Evolutionary conservation across 1,140 invertebrate genomes (phyloP).

Genomic region (Leptonema lineaticorne): DNA sequence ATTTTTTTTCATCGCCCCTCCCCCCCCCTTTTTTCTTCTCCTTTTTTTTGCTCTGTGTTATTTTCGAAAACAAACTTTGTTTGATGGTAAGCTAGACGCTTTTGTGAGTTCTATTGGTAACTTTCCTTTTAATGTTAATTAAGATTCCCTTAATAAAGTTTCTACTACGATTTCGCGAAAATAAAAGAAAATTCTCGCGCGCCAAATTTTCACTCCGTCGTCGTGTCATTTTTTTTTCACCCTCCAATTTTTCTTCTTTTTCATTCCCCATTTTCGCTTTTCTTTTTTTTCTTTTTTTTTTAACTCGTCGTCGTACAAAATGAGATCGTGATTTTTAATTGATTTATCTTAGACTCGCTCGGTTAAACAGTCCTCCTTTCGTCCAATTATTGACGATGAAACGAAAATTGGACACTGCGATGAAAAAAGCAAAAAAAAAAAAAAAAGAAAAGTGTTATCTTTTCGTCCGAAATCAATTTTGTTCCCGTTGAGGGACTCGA

Average conservation of each 20-base stretch:
- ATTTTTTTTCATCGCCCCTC: too few species aligned
- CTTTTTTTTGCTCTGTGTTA: too few species aligned
- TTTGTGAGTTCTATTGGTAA: conserved; percentile 5
- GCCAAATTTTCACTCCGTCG: too few species aligned
- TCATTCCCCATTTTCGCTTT: neutral
- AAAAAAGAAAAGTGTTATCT: neutral
- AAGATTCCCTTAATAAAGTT: conserved; percentile 18
- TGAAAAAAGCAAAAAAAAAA: too few species aligned
- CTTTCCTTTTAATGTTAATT: conserved; percentile 22
- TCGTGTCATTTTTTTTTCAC: too few species aligned
- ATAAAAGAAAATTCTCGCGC: neutral
- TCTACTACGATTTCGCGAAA: neutral
- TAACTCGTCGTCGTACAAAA: too few species aligned
- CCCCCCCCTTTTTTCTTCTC: too few species aligned
- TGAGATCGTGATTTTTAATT: neutral
- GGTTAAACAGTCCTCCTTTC: neutral
- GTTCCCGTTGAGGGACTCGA: too few species aligned
- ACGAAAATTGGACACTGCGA: too few species aligned
- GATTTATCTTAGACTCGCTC: neutral
- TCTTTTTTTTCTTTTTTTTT: neutral
- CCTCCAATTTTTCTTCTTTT: neutral
- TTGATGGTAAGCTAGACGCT: conserved; percentile 10
- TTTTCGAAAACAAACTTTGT: neutral
- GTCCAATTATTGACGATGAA: neutral
- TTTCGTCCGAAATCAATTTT: neutral